Percentiles rank a stretch among this genome's conserved stretches.
Evolutionary conservation across 1,140 invertebrate species (phyloP).

Genomic region (Brachionus angularis): DNA sequence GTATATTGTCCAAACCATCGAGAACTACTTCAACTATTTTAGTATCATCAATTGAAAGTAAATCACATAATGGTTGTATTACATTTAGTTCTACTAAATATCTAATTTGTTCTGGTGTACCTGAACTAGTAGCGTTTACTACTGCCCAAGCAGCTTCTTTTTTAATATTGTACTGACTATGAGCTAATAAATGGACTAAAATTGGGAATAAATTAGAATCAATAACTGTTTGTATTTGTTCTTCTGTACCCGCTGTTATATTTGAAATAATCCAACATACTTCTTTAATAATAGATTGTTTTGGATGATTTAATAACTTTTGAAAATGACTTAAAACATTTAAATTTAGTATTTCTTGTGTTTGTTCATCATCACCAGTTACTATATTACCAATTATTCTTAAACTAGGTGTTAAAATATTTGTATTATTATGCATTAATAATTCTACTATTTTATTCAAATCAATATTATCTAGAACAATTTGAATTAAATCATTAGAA

Average conservation of each 20-base stretch:
- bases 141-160: constrained; percentile 58
- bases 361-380: constrained; percentile 57
- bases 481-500: constrained; percentile 90
- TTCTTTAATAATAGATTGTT: constrained; percentile 80
- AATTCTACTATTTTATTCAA: constrained; percentile 88
- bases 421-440: constrained; percentile 60
- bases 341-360: constrained; percentile 59
- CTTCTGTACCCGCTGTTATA: constrained; percentile 88
- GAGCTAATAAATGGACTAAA: constrained; percentile 68
- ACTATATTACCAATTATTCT: constrained; percentile 59
- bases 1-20: constrained; percentile 90
- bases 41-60: constrained; percentile 49
- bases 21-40: constrained; percentile 52
- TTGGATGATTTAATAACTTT: constrained; percentile 77
- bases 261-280: constrained; percentile 98
- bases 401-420: constrained; percentile 50
- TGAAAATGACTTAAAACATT: constrained; percentile 87
- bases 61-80: constrained; percentile 4
- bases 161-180: constrained; percentile 56
- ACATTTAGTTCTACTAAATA: constrained; percentile 50
- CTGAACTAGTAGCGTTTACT: constrained; percentile 56
- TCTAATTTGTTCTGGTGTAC: constrained; percentile 53
- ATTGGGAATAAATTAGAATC: constrained; percentile 88
- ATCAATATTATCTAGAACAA: constrained; percentile 92
- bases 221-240: constrained; percentile 93